Conservation (phyloP, 1,140 invertebrate species). For the Hermetia illucens region DNA sequence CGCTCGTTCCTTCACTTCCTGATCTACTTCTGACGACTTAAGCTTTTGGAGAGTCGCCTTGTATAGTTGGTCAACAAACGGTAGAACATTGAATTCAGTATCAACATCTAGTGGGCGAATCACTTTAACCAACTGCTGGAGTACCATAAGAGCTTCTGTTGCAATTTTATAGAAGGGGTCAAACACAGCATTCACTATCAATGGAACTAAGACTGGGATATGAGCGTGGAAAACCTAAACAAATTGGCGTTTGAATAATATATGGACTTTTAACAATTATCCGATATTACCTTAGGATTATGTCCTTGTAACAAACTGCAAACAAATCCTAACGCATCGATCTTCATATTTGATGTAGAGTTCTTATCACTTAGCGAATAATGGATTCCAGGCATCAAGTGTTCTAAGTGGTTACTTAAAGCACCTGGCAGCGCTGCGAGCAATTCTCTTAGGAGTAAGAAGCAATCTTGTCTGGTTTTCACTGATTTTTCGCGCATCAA, state of each 20-base stretch:
- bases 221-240: slow-evolving; percentile 55
- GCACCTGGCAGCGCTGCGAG: slow-evolving; percentile 80
- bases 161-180: slow-evolving; percentile 99
- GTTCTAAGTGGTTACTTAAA: slow-evolving; percentile 68
- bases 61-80: slow-evolving; percentile 72
- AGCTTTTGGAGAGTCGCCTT: slow-evolving; percentile 70
- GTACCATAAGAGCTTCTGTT: slow-evolving; percentile 81
- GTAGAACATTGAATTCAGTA: slow-evolving; percentile 52
- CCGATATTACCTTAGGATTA: slow-evolving; percentile 34
- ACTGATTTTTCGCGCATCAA: slow-evolving; percentile 90
- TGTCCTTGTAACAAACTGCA: slow-evolving; percentile 77
- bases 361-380: slow-evolving; percentile 87
- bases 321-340: slow-evolving; percentile 89
- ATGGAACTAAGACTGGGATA: slow-evolving; percentile 69
- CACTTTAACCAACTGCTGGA: slow-evolving; percentile 90
- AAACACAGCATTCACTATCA: slow-evolving; percentile 73
- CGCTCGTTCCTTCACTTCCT: slow-evolving; percentile 95
- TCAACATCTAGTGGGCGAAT: slow-evolving; percentile 66
- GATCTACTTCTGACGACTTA: slow-evolving; percentile 91
- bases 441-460: slow-evolving; percentile 80
- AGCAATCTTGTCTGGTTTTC: slow-evolving; percentile 84
- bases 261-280: slow-evolving; percentile 15
- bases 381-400: slow-evolving; percentile 78
- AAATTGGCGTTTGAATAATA: not conserved
- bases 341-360: slow-evolving; percentile 96